Evolutionary conservation across 2,888 invertebrate genomes (phyloP).

Genomic region (Nudaria mundana): DNA sequence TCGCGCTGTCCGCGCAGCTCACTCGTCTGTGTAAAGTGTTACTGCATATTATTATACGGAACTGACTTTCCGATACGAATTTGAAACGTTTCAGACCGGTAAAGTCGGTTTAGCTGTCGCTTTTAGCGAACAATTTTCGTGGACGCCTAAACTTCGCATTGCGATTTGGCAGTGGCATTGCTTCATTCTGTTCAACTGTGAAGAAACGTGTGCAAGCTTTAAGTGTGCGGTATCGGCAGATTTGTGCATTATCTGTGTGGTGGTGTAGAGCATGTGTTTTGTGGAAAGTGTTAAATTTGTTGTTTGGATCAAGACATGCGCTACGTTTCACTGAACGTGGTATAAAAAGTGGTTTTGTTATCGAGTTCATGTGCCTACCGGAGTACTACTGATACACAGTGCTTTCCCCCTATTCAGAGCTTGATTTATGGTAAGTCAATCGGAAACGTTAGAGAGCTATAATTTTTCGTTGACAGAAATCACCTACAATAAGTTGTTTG

Average conservation of each 20-base stretch:
- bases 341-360: conserved; percentile 67
- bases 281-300: conserved; percentile 69
- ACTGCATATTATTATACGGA: conserved; percentile 34
- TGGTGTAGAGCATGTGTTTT: conserved; percentile 66
- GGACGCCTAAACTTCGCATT: conserved; percentile 68
- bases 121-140: conserved; percentile 61
- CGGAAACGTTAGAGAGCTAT: conserved; percentile 31
- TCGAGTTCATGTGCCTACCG: conserved; percentile 64
- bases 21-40: conserved; percentile 56
- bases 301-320: conserved; percentile 53
- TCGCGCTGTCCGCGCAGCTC: conserved; percentile 75
- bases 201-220: conserved; percentile 70
- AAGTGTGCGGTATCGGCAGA: conserved; percentile 61
- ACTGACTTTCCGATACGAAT: conserved; percentile 60
- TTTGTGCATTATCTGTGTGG: conserved; percentile 68
- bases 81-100: conserved; percentile 73
- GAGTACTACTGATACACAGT: conserved; percentile 61
- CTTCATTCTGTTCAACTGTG: conserved; percentile 71
- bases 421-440: conserved; percentile 70
- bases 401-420: conserved; percentile 58
- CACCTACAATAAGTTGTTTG: conserved; percentile 17
- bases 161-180: conserved; percentile 68
- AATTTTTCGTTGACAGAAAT: conserved; percentile 31
- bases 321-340: conserved; percentile 65
- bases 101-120: conserved; percentile 69